Evolutionary conservation across 1,140 invertebrate genomes (phyloP), one percentile per base, ranked within the genome.

Genomic region (Eciton burchellii): DNA sequence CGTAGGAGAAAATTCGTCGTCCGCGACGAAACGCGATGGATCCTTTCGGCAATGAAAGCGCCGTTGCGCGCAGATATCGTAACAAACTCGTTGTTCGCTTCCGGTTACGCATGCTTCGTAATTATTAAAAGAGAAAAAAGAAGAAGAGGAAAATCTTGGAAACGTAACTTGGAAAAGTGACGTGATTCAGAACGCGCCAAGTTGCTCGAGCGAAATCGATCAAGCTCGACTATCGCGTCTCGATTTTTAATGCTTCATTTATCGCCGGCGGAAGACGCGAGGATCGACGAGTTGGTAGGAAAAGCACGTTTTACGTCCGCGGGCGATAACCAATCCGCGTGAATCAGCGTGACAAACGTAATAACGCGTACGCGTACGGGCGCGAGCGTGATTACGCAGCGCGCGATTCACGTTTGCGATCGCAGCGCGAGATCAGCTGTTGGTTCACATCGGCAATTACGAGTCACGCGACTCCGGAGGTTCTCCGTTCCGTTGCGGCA

Each of bases 341-440:
- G 19, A 19, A 43, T 41, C 16, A 21, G n/a, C 41, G 21, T 0
- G 41, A 56, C 56, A 56, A 49, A 35, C 11, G 19, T 16, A 52
- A 11, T n/a, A 21, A 66, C 49, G 49, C 21, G 41, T 73, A 59
- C 35, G 6, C 35, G 35, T 35, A 35, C 35, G 35, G 2, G 6
- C 21, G 47, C 49, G 74, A 68, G 63, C 35, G 19, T 24, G 63
- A 79, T 49, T 79, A 70, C 63, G 74, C 74, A 70, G 41, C 54
- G 63, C 43, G 49, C 19, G 56, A 56, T 57, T 71, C 52, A 29
- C 60, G 57, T 49, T 84, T 60, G 43, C 60, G 57, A 79, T 79
- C 74, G n/a, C n/a, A 56, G 49, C 62, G 52, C 59, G 62, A 85
- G 82, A 89, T 88, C 88, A 89, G 86, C 88, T 89, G 84, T 82